These are phyloP conservation scores for Brachypteracias leptosomus DNA, from an alignment of 2,113 vertebrate genomes.

Conservation along the genomic window DNA sequence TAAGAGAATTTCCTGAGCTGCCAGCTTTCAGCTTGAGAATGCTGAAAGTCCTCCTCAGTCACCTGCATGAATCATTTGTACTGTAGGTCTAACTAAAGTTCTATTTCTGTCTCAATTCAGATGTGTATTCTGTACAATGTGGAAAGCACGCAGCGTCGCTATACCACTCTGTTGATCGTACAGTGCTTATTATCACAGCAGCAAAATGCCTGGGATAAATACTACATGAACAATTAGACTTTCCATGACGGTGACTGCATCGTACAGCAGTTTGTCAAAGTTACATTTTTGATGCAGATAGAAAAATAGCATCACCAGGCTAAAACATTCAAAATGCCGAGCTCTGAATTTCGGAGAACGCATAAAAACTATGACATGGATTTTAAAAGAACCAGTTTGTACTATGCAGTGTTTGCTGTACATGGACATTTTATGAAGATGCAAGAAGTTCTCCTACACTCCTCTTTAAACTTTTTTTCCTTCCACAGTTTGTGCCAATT, in stretches of 20 bases:
- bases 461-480: neutral
- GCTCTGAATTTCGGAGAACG: neutral
- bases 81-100: neutral
- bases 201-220: conserved; percentile 17
- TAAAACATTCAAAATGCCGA: neutral
- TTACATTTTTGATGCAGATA: neutral
- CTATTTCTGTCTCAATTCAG: conserved; percentile 49
- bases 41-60: neutral
- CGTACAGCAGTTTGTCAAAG: neutral
- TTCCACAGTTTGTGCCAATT: neutral
- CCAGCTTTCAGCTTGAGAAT: neutral
- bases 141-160: neutral
- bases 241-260: neutral
- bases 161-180: neutral
- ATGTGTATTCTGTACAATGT: neutral
- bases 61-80: conserved; percentile 23
- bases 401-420: neutral
- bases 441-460: neutral
- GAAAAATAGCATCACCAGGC: neutral
- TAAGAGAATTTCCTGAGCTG: neutral
- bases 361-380: neutral
- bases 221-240: conserved; percentile 1
- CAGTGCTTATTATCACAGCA: conserved; percentile 57
- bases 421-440: neutral
- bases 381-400: neutral